Evolutionary conservation across 1,140 invertebrate genomes (phyloP).

Genomic region (Drosophila equinoxialis): DNA sequence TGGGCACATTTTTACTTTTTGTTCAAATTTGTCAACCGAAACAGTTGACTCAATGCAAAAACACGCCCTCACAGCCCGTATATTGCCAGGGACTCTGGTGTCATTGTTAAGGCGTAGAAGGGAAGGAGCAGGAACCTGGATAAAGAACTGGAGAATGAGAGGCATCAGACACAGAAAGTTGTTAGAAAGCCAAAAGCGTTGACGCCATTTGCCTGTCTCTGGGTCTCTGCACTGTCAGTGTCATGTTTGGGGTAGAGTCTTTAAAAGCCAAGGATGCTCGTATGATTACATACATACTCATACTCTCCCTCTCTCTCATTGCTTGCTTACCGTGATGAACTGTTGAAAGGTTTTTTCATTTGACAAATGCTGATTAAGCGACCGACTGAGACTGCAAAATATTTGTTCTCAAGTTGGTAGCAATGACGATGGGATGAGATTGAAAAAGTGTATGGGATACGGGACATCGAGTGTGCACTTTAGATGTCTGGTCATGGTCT

Average conservation of each 20-base stretch:
- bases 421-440: not conserved
- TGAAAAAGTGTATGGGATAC: conserved; percentile 15
- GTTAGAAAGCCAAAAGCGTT: conserved; percentile 51
- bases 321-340: conserved; percentile 10
- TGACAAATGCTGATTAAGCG: conserved; percentile 68
- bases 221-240: conserved; percentile 44
- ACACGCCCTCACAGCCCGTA: conserved; percentile 42
- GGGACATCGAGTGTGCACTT: conserved; percentile 47
- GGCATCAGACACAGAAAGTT: conserved; percentile 16
- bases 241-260: conserved; percentile 19
- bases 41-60: conserved; percentile 67
- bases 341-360: conserved; percentile 60
- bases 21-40: conserved; percentile 67
- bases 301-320: not conserved
- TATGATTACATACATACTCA: not conserved
- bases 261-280: conserved; percentile 10
- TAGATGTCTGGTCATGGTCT: conserved; percentile 51
- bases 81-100: conserved; percentile 58
- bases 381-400: conserved; percentile 53
- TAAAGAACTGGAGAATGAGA: not conserved
- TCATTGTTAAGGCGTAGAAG: conserved; percentile 56
- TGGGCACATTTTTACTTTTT: conserved; percentile 58
- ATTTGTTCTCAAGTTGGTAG: conserved; percentile 26
- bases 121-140: not conserved
- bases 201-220: conserved; percentile 50